These are phyloP conservation scores for Equus przewalskii DNA, from an alignment of 2,113 vertebrate genomes.

Conservation along the genomic window DNA sequence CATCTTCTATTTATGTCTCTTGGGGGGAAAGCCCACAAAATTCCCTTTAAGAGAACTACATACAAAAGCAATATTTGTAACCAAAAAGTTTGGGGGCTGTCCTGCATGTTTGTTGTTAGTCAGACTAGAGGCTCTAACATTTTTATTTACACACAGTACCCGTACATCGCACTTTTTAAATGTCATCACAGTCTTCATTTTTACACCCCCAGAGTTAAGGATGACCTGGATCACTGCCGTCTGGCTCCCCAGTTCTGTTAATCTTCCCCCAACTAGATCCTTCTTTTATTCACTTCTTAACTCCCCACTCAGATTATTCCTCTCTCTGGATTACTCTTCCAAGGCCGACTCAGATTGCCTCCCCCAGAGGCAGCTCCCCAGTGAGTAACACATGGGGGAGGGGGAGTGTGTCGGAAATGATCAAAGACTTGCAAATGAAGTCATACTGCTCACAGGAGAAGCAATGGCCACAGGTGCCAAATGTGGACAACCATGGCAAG, in stretches of 20 bases:
- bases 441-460: not conserved
- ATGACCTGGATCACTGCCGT: not conserved
- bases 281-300: not conserved
- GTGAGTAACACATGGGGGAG: not conserved
- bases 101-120: not conserved
- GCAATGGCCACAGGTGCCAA: conserved; percentile 27
- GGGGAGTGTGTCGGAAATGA: not conserved
- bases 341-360: not conserved
- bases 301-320: not conserved
- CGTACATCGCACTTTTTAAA: not conserved
- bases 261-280: not conserved
- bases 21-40: not conserved
- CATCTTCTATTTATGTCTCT: conserved; percentile 13
- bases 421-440: conserved; percentile 51
- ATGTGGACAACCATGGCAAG: not conserved
- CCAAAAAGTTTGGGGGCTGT: not conserved
- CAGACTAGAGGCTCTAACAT: not conserved
- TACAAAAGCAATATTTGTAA: not conserved
- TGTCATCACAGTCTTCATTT: not conserved
- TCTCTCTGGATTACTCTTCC: not conserved
- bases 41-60: not conserved
- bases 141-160: not conserved
- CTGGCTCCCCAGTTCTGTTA: not conserved
- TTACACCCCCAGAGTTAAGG: not conserved
- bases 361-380: conserved; percentile 15